These are phyloP conservation scores for Caerostris darwini DNA, from an alignment of 1,140 invertebrate species.

Conservation along the genomic window DNA sequence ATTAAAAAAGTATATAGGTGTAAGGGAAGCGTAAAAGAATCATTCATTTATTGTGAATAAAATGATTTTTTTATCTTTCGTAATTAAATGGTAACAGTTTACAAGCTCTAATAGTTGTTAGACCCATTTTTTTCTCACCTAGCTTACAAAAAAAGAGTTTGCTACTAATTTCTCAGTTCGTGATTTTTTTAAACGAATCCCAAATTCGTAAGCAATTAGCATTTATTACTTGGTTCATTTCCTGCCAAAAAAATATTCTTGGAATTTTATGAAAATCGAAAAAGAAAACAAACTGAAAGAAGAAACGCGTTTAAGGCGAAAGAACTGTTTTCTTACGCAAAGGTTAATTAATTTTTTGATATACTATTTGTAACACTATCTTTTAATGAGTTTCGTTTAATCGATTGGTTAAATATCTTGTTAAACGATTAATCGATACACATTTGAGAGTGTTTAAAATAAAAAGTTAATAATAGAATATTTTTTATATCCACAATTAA, in stretches of 20 bases:
- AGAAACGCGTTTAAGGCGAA: background rate
- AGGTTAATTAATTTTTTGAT: background rate
- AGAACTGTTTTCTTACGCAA: background rate
- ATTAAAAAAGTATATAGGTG: background rate
- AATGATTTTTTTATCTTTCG: background rate
- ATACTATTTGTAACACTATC: no score
- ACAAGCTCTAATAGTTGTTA: background rate
- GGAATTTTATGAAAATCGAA: background rate
- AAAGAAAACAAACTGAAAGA: background rate
- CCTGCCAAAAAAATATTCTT: background rate
- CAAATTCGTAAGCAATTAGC: background rate
- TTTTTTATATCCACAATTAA: no score
- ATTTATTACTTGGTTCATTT: slow-evolving; percentile 23
- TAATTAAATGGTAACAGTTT: slow-evolving; percentile 29
- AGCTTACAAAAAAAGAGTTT: background rate
- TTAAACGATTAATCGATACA: background rate
- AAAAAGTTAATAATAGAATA: no score
- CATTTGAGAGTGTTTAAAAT: no score
- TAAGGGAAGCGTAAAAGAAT: background rate
- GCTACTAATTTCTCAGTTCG: background rate
- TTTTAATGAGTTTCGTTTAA: background rate
- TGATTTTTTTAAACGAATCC: background rate
- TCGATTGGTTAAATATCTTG: background rate
- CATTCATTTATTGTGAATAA: background rate
- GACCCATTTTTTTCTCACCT: background rate